Base-by-base conservation (phyloP, 2,113 vertebrate species). In the Corydoras sp. region DNA sequence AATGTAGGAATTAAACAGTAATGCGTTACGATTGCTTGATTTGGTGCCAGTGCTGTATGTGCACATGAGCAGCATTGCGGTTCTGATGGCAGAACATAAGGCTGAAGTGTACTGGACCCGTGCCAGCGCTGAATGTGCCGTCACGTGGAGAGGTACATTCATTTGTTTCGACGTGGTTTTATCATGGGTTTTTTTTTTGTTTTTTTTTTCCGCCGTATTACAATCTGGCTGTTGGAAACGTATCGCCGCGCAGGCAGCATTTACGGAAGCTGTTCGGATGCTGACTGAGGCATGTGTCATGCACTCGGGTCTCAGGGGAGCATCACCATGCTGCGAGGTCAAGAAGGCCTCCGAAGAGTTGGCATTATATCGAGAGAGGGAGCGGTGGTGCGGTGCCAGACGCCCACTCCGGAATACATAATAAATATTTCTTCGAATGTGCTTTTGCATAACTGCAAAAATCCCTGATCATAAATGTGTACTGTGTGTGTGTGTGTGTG, bases 191-290 rank as follows among this genome's bases (percentile, higher is more conserved):
- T 24, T 24, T 24, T 24, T 24, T 24, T 24, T 24, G 1, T 24
- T 24, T 24, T 24, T 24, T 24, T 24, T 24, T 14, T 87, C 82
- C 76, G 73, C 80, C 78, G 76, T 87, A 79, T 85, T 84, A 84
- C 84, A 74, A 86, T 86, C 80, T 83, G 78, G 84, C 83, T 86
- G 86, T 86, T 83, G 85, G 86, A 86, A 87, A 85, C 87, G 86
- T 88, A 86, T 88, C 82, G 85, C 83, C 82, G 84, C 80, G 75
- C 83, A 83, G 85, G 83, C 85, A 86, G 82, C 82, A 82, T 82
- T 76, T 80, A 77, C 81, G 75, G 75, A 79, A 83, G 82, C 78
- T 76, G 82, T 7, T 88, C 79, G 85, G 85, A 86, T 86, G 77
- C 85, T 74, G 71, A 77, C 80, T 84, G 83, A 84, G 80, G 85